Evolutionary conservation across 2,888 invertebrate species (phyloP).

Genomic region (Eulithis testata): DNA sequence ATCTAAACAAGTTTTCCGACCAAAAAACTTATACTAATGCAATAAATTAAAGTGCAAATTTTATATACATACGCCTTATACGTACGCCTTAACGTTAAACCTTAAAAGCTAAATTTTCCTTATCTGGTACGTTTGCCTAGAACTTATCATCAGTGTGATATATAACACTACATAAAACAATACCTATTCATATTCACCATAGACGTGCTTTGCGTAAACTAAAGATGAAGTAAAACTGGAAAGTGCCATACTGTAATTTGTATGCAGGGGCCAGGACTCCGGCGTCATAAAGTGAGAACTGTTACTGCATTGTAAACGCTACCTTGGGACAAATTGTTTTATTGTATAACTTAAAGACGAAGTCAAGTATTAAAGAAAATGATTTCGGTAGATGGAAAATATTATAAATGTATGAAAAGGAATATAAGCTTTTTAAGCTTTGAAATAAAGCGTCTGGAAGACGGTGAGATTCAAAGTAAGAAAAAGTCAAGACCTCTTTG

Average conservation of each 20-base stretch:
- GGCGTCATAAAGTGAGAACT: slow-evolving; percentile 67
- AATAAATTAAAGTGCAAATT: too few species aligned
- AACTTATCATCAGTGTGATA: neutral
- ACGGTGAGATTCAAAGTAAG: neutral
- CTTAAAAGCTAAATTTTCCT: neutral
- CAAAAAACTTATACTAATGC: too few species aligned
- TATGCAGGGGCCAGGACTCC: slow-evolving; percentile 65
- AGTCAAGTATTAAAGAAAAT: slow-evolving; percentile 28
- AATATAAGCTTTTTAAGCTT: too few species aligned
- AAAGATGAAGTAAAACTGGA: slow-evolving; percentile 67
- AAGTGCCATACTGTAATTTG: slow-evolving; percentile 69
- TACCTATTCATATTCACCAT: slow-evolving; percentile 11
- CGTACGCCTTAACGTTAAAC: too few species aligned
- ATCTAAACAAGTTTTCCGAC: too few species aligned
- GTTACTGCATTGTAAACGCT: slow-evolving; percentile 69
- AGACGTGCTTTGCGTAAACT: slow-evolving; percentile 53
- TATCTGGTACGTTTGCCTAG: neutral
- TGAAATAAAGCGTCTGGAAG: neutral
- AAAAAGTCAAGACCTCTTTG: neutral
- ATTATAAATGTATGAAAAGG: neutral
- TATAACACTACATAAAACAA: slow-evolving; percentile 15
- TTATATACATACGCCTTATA: too few species aligned
- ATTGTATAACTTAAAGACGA: slow-evolving; percentile 52
- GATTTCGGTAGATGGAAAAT: slow-evolving; percentile 9
- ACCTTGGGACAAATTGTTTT: slow-evolving; percentile 59